Conservation (phyloP, 2,888 invertebrate species). For the Hoplodrina blanda region DNA sequence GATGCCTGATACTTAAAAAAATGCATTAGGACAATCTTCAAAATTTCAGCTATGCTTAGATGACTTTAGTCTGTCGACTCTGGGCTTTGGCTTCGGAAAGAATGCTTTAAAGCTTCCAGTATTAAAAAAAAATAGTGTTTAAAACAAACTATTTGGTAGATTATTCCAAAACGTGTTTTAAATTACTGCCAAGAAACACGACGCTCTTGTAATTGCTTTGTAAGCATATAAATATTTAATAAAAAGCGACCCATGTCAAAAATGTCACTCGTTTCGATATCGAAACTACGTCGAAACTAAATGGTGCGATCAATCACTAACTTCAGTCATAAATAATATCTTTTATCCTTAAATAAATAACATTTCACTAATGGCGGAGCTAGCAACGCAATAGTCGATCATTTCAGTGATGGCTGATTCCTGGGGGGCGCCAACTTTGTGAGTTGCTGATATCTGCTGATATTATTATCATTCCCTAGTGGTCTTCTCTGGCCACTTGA, state of each 20-base stretch:
- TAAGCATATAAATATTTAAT: conserved; percentile 39
- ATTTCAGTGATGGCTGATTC: conserved; percentile 50
- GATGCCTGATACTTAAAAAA: too few relatives aligned
- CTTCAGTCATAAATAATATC: conserved; percentile 42
- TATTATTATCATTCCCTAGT: conserved; percentile 49
- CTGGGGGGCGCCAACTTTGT: conserved; percentile 41
- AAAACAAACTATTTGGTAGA: too few relatives aligned
- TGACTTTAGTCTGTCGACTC: too few relatives aligned
- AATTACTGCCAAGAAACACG: background rate
- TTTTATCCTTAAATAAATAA: conserved; percentile 40
- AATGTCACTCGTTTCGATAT: conserved; percentile 23
- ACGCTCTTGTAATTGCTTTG: background rate
- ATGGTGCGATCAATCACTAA: conserved; percentile 44
- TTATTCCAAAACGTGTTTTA: background rate
- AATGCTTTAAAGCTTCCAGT: too few relatives aligned
- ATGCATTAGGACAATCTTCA: too few relatives aligned
- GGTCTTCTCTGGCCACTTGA: conserved; percentile 24
- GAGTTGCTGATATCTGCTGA: conserved; percentile 49
- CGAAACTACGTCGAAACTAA: conserved; percentile 43
- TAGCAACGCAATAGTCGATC: conserved; percentile 34
- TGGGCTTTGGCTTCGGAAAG: too few relatives aligned
- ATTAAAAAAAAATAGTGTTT: too few relatives aligned
- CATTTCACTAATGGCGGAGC: conserved; percentile 30
- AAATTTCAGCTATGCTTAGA: too few relatives aligned
- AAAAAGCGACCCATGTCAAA: conserved; percentile 37